phyloP scores from a whole-genome alignment of 2,888 invertebrate species.

The Sarcophaga carnaria region DNA sequence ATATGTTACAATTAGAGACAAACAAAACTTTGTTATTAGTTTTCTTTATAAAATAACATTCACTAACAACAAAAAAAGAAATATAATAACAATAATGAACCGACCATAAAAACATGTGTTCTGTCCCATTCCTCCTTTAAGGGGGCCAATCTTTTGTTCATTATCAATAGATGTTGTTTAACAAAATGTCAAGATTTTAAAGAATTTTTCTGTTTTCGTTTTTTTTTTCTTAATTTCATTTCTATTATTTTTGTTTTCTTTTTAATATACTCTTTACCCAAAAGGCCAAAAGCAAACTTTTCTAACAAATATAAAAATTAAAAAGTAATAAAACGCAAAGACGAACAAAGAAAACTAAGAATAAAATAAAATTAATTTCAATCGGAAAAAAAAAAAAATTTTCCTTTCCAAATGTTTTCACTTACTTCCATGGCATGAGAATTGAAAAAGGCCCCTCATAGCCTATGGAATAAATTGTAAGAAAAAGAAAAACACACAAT shows the following conservation, averaged over 20 bases:
- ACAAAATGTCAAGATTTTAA: slow-evolving; percentile 20
- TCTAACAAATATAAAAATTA: too few relatives aligned
- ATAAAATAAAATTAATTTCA: slow-evolving; percentile 67
- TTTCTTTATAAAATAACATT: slow-evolving; percentile 22
- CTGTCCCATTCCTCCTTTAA: too few relatives aligned
- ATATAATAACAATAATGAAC: background rate
- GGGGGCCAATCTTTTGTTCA: slow-evolving; percentile 9
- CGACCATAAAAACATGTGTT: too few relatives aligned
- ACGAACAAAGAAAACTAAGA: slow-evolving; percentile 6
- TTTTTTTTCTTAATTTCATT: background rate
- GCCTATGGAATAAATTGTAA: background rate
- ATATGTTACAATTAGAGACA: too few relatives aligned
- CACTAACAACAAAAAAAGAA: slow-evolving; percentile 20
- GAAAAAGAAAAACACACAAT: slow-evolving; percentile 36
- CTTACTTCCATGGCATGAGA: slow-evolving; percentile 15
- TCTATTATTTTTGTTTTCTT: slow-evolving; percentile 1
- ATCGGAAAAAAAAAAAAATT: slow-evolving; percentile 47
- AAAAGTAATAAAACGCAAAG: background rate
- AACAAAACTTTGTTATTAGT: background rate
- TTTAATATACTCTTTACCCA: background rate
- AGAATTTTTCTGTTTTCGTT: background rate
- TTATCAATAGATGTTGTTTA: slow-evolving; percentile 42
- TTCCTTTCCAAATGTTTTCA: slow-evolving; percentile 43
- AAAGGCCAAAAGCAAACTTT: slow-evolving; percentile 3
- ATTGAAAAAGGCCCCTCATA: background rate